These are phyloP conservation scores for Rhizoglyphus robini DNA, from an alignment of 1,140 invertebrate genomes.

Conservation along the genomic window DNA sequence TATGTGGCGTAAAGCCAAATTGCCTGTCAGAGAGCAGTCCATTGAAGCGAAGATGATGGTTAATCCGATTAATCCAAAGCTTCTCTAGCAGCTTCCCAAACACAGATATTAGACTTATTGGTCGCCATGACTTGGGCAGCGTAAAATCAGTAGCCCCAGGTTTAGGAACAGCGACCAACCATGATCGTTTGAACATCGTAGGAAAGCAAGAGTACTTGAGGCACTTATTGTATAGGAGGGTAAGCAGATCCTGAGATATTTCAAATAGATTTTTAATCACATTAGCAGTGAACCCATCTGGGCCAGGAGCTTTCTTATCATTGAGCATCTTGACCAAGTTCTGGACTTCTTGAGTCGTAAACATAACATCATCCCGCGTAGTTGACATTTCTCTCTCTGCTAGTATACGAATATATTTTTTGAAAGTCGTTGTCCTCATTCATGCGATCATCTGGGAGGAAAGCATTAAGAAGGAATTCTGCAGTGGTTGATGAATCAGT, in stretches of 20 bases:
- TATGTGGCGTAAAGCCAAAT: constrained; percentile 17
- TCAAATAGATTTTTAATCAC: not conserved
- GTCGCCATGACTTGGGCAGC: constrained; percentile 8
- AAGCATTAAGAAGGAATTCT: not conserved
- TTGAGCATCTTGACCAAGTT: not conserved
- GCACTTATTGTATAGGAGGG: constrained; percentile 12
- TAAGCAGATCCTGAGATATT: not conserved
- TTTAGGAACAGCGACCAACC: constrained; percentile 11
- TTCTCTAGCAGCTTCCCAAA: constrained; percentile 20
- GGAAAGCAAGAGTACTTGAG: constrained; percentile 2
- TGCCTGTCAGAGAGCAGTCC: constrained; percentile 3
- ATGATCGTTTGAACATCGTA: not conserved
- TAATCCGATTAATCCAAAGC: not conserved
- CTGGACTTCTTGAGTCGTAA: not conserved
- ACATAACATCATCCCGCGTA: not conserved
- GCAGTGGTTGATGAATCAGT: not conserved
- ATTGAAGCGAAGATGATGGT: not conserved
- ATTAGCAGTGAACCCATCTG: constrained; percentile 11
- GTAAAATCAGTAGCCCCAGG: not conserved
- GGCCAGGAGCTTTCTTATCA: constrained; percentile 18
- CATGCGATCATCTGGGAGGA: not conserved
- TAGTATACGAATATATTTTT: no score
- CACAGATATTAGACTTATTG: constrained; percentile 18
- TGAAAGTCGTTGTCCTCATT: no score
- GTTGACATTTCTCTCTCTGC: not conserved